Evolutionary conservation across 2,888 invertebrate species (phyloP), one percentile per base, ranked within the genome.

Genomic region (Coelopa pilipes): DNA sequence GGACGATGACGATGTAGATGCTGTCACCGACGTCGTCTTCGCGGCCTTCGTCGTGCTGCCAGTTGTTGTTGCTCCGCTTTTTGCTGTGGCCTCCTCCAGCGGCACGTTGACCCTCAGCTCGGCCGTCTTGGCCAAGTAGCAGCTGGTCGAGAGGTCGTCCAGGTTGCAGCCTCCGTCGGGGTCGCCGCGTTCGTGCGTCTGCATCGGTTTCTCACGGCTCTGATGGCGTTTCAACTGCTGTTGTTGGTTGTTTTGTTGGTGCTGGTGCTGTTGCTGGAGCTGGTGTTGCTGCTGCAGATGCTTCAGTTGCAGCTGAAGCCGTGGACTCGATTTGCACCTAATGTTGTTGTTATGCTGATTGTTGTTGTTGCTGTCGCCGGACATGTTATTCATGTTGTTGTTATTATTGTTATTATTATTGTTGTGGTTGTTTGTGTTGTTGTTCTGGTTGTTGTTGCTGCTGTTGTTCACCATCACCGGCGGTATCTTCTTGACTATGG

Each of bases 131-230:
- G 86, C 82, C 79, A 87, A 79, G 79, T 87, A 88, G 34, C 34
- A 34, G 81, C 89, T 88, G 77, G 87, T 87, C 13, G 89, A 88
- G 59, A 90, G 87, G 79, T 90, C 89, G 83, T 92, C 90, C 80
- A 91, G 82, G 79, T 91, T 91, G 76, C 91, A 90, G 13, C 90
- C 91, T 13, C 94, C 94, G 82, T 95, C 95, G 45, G 95, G 94
- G 86, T 94, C 93, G 17, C 94, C 94, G 74, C 94, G 90, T 75
- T 92, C 92, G 79, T 76, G 83, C 77, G 82, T 86, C 9, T 79
- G 87, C 81, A 80, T 85, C 80, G 81, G 84, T 17, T 86, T 82
- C 74, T 88, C 87, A 72, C 81, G 86, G 10, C 47, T 19, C n/a
- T 73, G 71, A n/a, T 74, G 72, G 66, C 70, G 70, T 76, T 80